Conservation (phyloP, 1,140 invertebrate species). For the Zaprionus ghesquierei region DNA sequence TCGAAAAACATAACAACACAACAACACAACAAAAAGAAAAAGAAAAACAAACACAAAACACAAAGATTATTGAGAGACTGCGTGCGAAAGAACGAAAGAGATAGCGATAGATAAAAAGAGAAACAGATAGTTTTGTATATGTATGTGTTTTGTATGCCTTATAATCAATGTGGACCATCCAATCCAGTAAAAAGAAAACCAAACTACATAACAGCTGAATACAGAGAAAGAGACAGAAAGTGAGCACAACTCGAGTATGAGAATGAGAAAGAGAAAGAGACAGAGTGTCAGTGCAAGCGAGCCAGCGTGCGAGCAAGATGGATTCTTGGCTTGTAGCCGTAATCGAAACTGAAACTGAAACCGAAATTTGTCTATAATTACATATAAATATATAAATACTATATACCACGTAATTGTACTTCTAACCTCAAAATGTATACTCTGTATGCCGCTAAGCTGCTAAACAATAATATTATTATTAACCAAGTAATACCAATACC, state of each 20-base stretch:
- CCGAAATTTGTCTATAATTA: conserved; percentile 16
- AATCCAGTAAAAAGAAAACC: conserved; percentile 15
- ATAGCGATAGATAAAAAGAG: conserved; percentile 1
- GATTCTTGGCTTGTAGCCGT: background rate
- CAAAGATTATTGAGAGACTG: background rate
- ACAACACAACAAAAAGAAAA: background rate
- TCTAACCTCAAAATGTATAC: conserved; percentile 16
- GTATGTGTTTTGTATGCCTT: conserved; percentile 71
- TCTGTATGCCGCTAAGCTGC: conserved; percentile 14
- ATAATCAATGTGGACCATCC: conserved; percentile 68
- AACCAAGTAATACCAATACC: background rate
- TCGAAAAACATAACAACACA: too few species aligned
- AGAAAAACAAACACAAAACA: background rate
- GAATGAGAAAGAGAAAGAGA: background rate
- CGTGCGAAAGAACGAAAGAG: background rate
- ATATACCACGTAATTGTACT: conserved; percentile 13
- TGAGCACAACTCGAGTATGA: background rate
- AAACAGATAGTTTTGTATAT: conserved; percentile 18
- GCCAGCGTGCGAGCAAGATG: background rate
- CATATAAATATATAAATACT: conserved; percentile 17
- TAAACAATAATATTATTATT: background rate
- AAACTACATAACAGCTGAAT: conserved; percentile 6
- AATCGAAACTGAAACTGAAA: conserved; percentile 3
- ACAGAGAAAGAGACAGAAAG: conserved; percentile 7
- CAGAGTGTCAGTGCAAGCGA: background rate